phyloP scores from a whole-genome alignment of 2,888 invertebrate species.

The Epinotia nisella region DNA sequence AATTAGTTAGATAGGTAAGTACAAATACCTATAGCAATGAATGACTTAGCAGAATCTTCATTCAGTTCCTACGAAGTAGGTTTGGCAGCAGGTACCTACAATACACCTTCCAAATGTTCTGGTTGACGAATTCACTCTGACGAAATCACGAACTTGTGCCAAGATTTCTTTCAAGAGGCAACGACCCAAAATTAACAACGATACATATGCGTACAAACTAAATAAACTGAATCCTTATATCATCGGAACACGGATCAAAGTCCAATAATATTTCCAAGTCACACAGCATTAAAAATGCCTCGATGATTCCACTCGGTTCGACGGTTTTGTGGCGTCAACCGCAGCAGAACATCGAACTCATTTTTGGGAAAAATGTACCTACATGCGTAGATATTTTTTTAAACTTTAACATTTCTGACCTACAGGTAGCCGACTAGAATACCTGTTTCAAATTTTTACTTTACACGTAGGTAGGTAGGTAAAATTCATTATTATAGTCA shows the following conservation, averaged over 20 bases:
- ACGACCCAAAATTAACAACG: slow-evolving; percentile 68
- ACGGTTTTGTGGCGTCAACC: slow-evolving; percentile 64
- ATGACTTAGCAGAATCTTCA: slow-evolving; percentile 30
- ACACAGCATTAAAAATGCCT: slow-evolving; percentile 20
- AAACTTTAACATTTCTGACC: neutral
- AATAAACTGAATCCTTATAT: slow-evolving; percentile 45
- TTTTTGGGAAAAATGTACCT: slow-evolving; percentile 53
- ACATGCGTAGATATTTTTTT: slow-evolving; percentile 8
- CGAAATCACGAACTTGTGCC: slow-evolving; percentile 75
- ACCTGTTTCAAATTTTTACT: neutral
- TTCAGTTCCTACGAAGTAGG: slow-evolving; percentile 27
- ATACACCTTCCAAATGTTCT: slow-evolving; percentile 56
- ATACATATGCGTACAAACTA: slow-evolving; percentile 47
- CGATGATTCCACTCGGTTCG: slow-evolving; percentile 50
- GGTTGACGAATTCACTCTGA: slow-evolving; percentile 77
- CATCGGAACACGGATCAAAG: slow-evolving; percentile 51
- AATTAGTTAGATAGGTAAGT: neutral
- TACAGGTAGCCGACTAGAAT: neutral
- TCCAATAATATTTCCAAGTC: slow-evolving; percentile 37
- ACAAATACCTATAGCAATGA: neutral
- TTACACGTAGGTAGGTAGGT: neutral
- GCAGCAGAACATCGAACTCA: slow-evolving; percentile 55
- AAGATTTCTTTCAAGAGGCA: slow-evolving; percentile 80
- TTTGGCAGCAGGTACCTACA: slow-evolving; percentile 29
- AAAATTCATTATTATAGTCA: too few species aligned